Percentiles rank a stretch among this genome's conserved stretches.
These are phyloP conservation scores for Eilema sororculum DNA, from an alignment of 2,888 invertebrate genomes.

Conservation along the genomic window DNA sequence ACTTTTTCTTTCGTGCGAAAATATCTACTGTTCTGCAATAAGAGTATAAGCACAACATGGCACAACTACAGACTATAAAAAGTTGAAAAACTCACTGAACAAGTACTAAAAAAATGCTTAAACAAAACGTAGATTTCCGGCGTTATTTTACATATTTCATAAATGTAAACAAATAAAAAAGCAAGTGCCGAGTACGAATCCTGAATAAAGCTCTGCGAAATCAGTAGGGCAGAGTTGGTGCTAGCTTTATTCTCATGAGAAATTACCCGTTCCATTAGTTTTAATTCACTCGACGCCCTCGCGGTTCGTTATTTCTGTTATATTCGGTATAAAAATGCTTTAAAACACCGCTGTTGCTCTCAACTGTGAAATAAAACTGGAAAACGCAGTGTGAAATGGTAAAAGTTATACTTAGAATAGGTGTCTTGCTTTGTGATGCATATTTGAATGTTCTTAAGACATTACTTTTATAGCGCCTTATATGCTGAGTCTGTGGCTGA, in stretches of 20 bases:
- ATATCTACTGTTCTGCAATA: not conserved
- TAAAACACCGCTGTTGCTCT: constrained; percentile 67
- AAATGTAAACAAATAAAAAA: constrained; percentile 46
- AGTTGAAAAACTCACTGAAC: not conserved
- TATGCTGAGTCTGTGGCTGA: too few relatives aligned
- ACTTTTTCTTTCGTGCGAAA: too few relatives aligned
- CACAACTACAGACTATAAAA: not conserved
- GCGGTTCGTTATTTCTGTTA: constrained; percentile 79
- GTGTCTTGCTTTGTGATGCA: not conserved
- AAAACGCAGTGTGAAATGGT: constrained; percentile 59
- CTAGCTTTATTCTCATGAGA: constrained; percentile 84
- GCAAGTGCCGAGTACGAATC: constrained; percentile 38
- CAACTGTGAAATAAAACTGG: constrained; percentile 69
- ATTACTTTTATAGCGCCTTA: too few relatives aligned
- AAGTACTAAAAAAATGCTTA: not conserved
- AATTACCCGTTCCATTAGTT: constrained; percentile 87
- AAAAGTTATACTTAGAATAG: constrained; percentile 45
- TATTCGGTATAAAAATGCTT: constrained; percentile 78
- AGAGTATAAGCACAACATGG: too few relatives aligned
- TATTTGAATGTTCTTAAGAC: not conserved
- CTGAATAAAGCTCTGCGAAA: constrained; percentile 50
- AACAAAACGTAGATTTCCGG: not conserved
- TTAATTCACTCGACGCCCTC: constrained; percentile 82
- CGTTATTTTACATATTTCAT: constrained; percentile 41
- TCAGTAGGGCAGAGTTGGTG: constrained; percentile 67